These are phyloP conservation scores for Litoditis marina DNA, from an alignment of 2,888 invertebrate genomes.

Conservation along the genomic window DNA sequence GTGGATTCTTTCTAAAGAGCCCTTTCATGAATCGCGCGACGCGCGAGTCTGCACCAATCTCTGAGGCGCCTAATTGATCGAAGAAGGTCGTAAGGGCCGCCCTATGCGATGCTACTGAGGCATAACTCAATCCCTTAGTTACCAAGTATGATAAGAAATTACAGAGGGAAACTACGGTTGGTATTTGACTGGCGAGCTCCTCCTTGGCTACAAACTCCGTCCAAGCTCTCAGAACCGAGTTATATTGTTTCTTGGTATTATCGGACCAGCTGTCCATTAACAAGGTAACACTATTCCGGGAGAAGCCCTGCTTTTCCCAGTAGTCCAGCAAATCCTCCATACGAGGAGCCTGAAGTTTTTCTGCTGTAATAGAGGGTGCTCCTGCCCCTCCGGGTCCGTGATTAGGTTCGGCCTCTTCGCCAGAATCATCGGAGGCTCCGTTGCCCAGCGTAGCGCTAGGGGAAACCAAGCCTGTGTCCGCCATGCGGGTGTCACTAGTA, in stretches of 20 bases:
- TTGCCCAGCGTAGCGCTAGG: not conserved
- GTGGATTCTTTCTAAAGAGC: not conserved
- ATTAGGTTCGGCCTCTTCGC: not conserved
- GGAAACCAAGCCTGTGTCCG: conserved; percentile 7
- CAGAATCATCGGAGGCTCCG: not conserved
- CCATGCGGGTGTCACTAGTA: conserved; percentile 10
- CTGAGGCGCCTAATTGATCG: not conserved
- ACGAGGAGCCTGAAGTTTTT: not conserved
- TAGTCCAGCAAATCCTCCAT: not conserved
- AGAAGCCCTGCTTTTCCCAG: not conserved
- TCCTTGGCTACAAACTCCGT: not conserved
- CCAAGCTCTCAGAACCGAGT: not conserved
- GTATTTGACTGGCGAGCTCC: not conserved
- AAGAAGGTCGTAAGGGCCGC: conserved; percentile 4
- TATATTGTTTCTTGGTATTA: conserved; percentile 1
- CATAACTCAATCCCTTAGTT: conserved; percentile 1
- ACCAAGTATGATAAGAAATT: conserved; percentile 7
- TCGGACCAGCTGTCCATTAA: conserved; percentile 2
- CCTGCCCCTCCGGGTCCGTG: not conserved
- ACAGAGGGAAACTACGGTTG: not conserved
- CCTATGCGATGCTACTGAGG: conserved; percentile 13
- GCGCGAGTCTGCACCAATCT: not conserved
- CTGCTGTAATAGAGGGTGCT: not conserved
- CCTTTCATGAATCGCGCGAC: conserved; percentile 8
- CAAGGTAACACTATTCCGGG: too few relatives aligned